These are phyloP conservation scores for Macrobrachium rosenbergii DNA, from an alignment of 1,140 invertebrate species.

Conservation along the genomic window DNA sequence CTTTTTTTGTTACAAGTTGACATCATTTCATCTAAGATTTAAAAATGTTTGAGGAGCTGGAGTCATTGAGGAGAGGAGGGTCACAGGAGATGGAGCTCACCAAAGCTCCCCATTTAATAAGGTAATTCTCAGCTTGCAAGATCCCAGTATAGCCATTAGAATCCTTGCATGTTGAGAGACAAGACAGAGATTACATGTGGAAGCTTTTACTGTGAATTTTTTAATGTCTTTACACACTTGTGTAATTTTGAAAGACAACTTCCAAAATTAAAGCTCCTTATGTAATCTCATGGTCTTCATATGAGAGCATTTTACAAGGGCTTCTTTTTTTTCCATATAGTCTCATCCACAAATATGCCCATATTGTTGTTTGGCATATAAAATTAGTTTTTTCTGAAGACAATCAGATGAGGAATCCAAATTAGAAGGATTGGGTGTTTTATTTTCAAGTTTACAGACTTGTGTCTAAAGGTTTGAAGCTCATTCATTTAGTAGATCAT, in stretches of 20 bases:
- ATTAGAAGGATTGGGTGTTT: too few relatives aligned
- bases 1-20: conserved; percentile 43
- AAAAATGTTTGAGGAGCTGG: conserved; percentile 32
- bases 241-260: too few relatives aligned
- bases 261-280: too few relatives aligned
- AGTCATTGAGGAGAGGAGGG: conserved; percentile 55
- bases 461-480: too few relatives aligned
- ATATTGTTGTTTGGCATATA: conserved; percentile 52
- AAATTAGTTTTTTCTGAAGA: conserved; percentile 45
- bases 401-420: conserved; percentile 41
- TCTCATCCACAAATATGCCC: conserved; percentile 50
- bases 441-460: too few relatives aligned
- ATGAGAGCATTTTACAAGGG: conserved; percentile 23
- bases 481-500: not conserved
- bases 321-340: conserved; percentile 55
- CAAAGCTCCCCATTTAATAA: conserved; percentile 26
- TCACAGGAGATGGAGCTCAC: conserved; percentile 52
- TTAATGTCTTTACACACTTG: too few relatives aligned
- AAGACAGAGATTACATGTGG: not conserved
- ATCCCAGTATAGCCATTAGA: conserved; percentile 46
- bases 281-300: too few relatives aligned
- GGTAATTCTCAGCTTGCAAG: conserved; percentile 56
- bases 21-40: conserved; percentile 1
- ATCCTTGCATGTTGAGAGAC: conserved; percentile 53
- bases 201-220: too few relatives aligned